These are phyloP conservation scores for Keiferia lycopersicella DNA, from an alignment of 2,888 invertebrate genomes.

Conservation along the genomic window DNA sequence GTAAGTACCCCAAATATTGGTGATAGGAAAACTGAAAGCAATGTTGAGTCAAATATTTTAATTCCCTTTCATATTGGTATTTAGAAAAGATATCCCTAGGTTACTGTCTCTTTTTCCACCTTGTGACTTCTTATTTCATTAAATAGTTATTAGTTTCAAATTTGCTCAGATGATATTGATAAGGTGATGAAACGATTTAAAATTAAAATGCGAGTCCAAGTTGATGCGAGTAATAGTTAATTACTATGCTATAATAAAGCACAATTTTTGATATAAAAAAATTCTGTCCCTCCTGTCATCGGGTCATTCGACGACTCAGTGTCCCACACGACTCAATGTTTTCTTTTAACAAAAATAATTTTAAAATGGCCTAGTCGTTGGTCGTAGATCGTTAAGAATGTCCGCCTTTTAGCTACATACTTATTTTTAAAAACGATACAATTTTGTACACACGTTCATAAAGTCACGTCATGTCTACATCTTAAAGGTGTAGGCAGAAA, in stretches of 20 bases:
- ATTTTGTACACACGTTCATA: not conserved
- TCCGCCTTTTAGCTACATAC: conserved; percentile 19
- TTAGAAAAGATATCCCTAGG: not conserved
- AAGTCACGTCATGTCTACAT: not conserved
- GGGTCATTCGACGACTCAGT: too few relatives aligned
- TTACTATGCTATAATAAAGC: too few relatives aligned
- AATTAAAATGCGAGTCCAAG: too few relatives aligned
- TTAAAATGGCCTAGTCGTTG: not conserved
- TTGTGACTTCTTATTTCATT: not conserved
- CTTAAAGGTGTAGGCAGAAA: not conserved
- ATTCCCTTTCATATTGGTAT: not conserved
- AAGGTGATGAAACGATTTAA: too few relatives aligned
- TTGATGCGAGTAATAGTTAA: too few relatives aligned
- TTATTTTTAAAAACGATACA: not conserved
- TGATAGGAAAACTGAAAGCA: not conserved
- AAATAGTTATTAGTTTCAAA: not conserved
- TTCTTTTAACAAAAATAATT: not conserved
- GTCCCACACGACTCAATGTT: too few relatives aligned
- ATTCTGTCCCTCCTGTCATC: too few relatives aligned
- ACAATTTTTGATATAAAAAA: too few relatives aligned
- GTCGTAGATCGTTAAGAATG: not conserved
- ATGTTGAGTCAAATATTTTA: not conserved
- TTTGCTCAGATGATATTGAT: too few relatives aligned
- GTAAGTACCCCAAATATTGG: not conserved
- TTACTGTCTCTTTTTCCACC: conserved; percentile 1